Percentiles rank a stretch among this genome's conserved stretches.
phyloP scores from a whole-genome alignment of 2,113 vertebrate genomes.

The Paradisaea rubra region DNA sequence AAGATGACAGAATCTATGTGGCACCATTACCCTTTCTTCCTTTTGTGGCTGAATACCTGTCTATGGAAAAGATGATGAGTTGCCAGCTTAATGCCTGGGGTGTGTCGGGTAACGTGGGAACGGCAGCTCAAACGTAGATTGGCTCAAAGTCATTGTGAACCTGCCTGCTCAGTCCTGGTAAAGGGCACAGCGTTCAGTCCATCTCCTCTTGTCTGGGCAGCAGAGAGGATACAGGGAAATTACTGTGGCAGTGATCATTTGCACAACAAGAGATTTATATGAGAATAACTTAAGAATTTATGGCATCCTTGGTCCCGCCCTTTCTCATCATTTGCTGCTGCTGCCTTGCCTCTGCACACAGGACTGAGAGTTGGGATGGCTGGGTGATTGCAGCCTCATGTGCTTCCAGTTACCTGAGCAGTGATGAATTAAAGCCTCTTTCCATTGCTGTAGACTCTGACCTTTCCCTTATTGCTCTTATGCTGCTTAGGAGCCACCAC shows the following conservation, averaged over 20 bases:
- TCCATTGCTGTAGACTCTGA: not conserved
- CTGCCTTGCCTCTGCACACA: not conserved
- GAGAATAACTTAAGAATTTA: not conserved
- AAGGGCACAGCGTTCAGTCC: not conserved
- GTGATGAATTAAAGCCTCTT: not conserved
- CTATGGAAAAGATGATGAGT: not conserved
- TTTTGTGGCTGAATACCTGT: not conserved
- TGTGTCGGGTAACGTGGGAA: not conserved
- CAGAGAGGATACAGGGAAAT: not conserved
- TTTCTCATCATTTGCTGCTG: not conserved
- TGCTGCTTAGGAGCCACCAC: constrained; percentile 65
- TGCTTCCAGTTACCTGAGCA: not conserved
- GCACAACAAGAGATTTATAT: not conserved
- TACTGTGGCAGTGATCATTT: not conserved
- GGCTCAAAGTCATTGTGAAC: not conserved
- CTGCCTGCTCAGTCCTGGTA: not conserved
- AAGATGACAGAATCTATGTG: not conserved
- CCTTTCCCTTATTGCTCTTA: not conserved
- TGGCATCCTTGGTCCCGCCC: not conserved
- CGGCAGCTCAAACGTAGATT: not conserved
- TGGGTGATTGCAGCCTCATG: not conserved
- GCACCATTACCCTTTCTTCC: not conserved
- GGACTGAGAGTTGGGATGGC: not conserved
- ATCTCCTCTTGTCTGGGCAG: not conserved
- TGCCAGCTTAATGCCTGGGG: not conserved